Evolutionary conservation across 1,140 invertebrate genomes (phyloP).

Genomic region (Drosophila orosa): DNA sequence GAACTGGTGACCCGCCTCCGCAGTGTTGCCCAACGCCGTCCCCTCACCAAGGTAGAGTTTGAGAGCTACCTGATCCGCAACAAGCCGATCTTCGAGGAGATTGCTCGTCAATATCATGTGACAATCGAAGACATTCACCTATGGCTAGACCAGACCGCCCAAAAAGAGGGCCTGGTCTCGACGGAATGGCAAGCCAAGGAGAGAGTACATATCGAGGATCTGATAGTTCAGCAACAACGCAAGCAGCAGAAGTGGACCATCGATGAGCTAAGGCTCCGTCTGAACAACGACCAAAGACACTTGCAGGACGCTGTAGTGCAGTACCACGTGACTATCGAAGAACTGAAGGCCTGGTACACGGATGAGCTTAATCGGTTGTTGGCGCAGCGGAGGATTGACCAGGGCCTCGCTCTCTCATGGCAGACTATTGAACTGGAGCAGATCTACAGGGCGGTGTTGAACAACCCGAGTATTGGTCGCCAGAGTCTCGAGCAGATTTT

Average conservation of each 20-base stretch:
- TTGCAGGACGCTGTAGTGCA: constrained; percentile 57
- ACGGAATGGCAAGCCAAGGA: constrained; percentile 67
- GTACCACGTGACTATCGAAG: constrained; percentile 70
- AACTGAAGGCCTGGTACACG: constrained; percentile 69
- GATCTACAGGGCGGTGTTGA: constrained; percentile 52
- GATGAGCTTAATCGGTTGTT: constrained; percentile 65
- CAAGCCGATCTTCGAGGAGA: constrained; percentile 54
- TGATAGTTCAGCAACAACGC: constrained; percentile 65
- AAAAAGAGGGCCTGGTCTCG: constrained; percentile 51
- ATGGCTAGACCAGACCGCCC: constrained; percentile 59
- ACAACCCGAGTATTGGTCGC: constrained; percentile 42
- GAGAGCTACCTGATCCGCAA: constrained; percentile 63
- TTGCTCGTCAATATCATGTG: constrained; percentile 68
- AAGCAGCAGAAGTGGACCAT: constrained; percentile 73
- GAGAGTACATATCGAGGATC: constrained; percentile 61
- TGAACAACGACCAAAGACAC: constrained; percentile 65
- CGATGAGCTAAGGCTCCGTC: constrained; percentile 62
- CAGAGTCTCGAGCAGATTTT: constrained; percentile 52
- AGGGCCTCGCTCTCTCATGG: constrained; percentile 46
- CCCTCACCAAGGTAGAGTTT: constrained; percentile 68
- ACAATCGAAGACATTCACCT: constrained; percentile 72
- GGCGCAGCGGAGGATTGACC: constrained; percentile 52
- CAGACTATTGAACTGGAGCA: constrained; percentile 64
- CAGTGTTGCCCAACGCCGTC: constrained; percentile 51
- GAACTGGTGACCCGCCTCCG: constrained; percentile 49